Conservation (phyloP, 1,140 invertebrate species). For the Trichoplusia ni region DNA sequence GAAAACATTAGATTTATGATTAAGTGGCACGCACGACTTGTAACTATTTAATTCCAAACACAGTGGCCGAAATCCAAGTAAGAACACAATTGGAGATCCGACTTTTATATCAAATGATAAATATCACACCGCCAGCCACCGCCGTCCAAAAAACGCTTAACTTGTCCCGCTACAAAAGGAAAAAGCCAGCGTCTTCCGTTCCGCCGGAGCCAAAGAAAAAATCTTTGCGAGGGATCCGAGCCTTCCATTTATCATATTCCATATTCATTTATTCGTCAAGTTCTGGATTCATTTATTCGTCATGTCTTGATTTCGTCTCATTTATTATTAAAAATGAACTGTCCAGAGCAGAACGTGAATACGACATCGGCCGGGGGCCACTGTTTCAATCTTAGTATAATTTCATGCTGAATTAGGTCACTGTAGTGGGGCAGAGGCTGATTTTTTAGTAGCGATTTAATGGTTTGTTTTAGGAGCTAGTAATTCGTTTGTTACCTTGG, state of each 20-base stretch:
- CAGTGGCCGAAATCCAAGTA: conserved; percentile 53
- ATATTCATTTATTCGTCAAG: conserved; percentile 82
- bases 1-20: conserved; percentile 14
- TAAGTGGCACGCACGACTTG: conserved; percentile 18
- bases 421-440: conserved; percentile 33
- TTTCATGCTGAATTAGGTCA: conserved; percentile 76
- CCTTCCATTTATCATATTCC: conserved; percentile 81
- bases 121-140: conserved; percentile 71
- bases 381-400: conserved; percentile 78
- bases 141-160: conserved; percentile 79
- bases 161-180: conserved; percentile 80
- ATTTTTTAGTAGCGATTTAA: conserved; percentile 35
- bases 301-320: conserved; percentile 82
- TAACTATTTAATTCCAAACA: conserved; percentile 40
- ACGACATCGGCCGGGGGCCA: conserved; percentile 69
- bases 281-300: conserved; percentile 83
- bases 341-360: conserved; percentile 75
- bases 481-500: conserved; percentile 12
- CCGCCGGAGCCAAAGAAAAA: conserved; percentile 78
- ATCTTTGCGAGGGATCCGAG: conserved; percentile 76
- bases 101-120: conserved; percentile 78
- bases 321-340: conserved; percentile 84
- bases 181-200: conserved; percentile 81
- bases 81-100: conserved; percentile 67
- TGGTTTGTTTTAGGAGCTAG: not conserved